Conservation (phyloP, 2,888 invertebrate species). For the Bruchidius siliquastri region DNA sequence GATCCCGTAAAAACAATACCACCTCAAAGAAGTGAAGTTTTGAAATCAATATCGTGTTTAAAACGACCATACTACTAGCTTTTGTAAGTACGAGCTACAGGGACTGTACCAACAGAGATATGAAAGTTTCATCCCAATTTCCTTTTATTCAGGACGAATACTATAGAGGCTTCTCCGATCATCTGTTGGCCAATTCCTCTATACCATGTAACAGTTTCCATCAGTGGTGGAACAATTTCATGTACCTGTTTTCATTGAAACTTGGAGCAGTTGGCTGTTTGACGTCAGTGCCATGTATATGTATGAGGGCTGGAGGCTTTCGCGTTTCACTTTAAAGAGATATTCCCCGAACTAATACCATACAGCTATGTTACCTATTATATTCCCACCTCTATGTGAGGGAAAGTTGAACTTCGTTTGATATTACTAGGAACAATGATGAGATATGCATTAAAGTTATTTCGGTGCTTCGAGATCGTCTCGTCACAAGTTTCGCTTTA, state of each 20-base stretch:
- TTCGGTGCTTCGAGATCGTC: background rate
- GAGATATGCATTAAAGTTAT: background rate
- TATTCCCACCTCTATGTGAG: background rate
- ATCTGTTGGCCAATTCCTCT: background rate
- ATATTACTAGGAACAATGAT: background rate
- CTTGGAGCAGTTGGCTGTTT: background rate
- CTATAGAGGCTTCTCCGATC: background rate
- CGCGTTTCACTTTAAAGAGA: background rate
- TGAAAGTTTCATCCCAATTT: too few relatives aligned
- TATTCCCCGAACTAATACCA: background rate
- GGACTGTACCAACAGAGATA: too few relatives aligned
- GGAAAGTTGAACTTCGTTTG: background rate
- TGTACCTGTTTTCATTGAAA: background rate
- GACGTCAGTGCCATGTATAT: background rate
- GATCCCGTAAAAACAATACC: too few relatives aligned
- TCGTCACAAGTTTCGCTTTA: too few relatives aligned
- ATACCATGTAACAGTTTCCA: background rate
- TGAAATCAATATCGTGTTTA: too few relatives aligned
- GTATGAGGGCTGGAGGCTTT: background rate
- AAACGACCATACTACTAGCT: too few relatives aligned
- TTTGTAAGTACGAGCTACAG: too few relatives aligned
- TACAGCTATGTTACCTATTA: background rate
- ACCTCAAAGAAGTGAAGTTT: too few relatives aligned
- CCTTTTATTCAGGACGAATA: background rate
- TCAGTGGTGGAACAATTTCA: background rate